Evolutionary conservation across 2,113 vertebrate species (phyloP), one percentile per base, ranked within the genome.

Genomic region (Odocoileus hemionus): DNA sequence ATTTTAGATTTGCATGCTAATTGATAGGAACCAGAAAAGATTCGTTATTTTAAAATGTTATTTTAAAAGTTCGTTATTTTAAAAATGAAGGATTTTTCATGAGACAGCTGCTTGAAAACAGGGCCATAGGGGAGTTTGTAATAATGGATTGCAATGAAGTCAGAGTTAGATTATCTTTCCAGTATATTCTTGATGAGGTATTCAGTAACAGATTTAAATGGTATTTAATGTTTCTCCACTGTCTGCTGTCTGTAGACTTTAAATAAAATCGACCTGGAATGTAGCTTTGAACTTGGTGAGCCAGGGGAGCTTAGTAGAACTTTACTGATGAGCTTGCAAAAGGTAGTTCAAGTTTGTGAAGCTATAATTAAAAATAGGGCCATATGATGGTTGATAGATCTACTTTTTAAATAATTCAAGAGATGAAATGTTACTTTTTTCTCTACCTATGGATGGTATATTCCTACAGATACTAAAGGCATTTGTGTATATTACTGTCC

Each of bases 231-330:
- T 86, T 98, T 98, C 93, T 96, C 85, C 94, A 97, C 97, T 97
- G 86, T 91, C 93, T 45, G 90, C 97, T 98, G 98, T 98, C 98
- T 97, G 90, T 87, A 97, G 97, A 94, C 2, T 91, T 98, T 98
- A 98, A 99, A 99, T 98, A 99, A 98, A 98, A 99, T 98, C 16
- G 50, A 99, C 98, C 96, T 98, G 96, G 92, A 98, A 85, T 97
- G 88, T 86, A 95, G 95, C 96, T 98, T 98, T 98, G 98, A 99
- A 98, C 98, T 98, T 85, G 67, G 91, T 82, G 96, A 98, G 96
- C 88, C 97, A 89, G 89, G 97, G 88, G 91, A 97, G 67, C 86
- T 83, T 87, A 93, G 90, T 1, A 96, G 83, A 98, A 98, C 97
- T 98, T 98, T 84, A 17, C 96, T 96, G 97, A 98, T 98, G 96